Percentiles rank a stretch among this genome's conserved stretches.
phyloP scores from a whole-genome alignment of 2,113 vertebrate genomes.

The Bagarius yarrelli region DNA sequence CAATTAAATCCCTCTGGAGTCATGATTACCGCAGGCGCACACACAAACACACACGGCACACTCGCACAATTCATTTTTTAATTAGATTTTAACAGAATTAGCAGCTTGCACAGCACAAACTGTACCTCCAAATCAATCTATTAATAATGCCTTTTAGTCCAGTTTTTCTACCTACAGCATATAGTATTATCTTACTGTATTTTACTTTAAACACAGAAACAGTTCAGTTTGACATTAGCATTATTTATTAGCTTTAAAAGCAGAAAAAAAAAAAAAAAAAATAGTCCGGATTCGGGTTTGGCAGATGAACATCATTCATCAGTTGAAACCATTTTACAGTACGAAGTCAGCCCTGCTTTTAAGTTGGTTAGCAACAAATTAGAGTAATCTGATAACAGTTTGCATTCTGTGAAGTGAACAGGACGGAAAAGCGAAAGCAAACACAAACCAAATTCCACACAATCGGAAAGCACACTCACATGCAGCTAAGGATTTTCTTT shows the following conservation, averaged over 20 bases:
- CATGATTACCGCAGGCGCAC: constrained; percentile 49
- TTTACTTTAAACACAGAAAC: neutral
- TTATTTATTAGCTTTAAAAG: constrained; percentile 14
- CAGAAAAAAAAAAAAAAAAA: neutral
- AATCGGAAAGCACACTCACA: constrained; percentile 49
- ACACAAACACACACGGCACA: constrained; percentile 38
- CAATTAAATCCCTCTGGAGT: constrained; percentile 70
- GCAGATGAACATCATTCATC: constrained; percentile 22
- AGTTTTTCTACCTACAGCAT: neutral
- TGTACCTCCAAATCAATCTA: constrained; percentile 9
- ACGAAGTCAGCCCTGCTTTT: constrained; percentile 46
- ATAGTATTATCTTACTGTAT: neutral
- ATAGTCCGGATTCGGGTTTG: neutral
- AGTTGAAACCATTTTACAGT: constrained; percentile 32
- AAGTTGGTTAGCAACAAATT: constrained; percentile 49
- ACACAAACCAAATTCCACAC: constrained; percentile 51
- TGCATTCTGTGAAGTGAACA: constrained; percentile 48
- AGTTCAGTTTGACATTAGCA: neutral
- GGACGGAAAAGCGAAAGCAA: constrained; percentile 55
- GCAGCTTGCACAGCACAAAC: constrained; percentile 23
- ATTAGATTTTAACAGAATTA: constrained; percentile 44
- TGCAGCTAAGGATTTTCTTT: constrained; percentile 47
- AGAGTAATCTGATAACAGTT: constrained; percentile 50
- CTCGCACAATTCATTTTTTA: constrained; percentile 40
- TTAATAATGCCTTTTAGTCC: neutral